Evolutionary conservation across 2,888 invertebrate species (phyloP).

Genomic region (Ormia ochracea): DNA sequence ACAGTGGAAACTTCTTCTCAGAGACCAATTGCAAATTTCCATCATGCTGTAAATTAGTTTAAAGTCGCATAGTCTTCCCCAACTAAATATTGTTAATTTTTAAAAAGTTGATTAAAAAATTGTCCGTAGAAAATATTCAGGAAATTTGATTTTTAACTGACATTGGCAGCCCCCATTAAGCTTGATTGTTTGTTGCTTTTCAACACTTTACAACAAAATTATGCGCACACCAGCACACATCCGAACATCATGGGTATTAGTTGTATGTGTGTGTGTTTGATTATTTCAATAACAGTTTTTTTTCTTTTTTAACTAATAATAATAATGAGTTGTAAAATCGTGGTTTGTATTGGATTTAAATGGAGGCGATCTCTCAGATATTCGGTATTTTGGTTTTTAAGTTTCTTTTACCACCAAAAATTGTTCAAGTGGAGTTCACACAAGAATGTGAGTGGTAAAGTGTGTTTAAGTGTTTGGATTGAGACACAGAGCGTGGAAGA

Average conservation of each 20-base stretch:
- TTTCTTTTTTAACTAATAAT: not conserved
- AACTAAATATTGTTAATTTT: too few relatives aligned
- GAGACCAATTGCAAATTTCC: too few relatives aligned
- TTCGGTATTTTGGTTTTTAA: not conserved
- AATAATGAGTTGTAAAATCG: slow-evolving; percentile 18
- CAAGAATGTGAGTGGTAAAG: not conserved
- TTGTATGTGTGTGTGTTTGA: not conserved
- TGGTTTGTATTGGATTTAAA: slow-evolving; percentile 14
- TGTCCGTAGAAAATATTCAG: too few relatives aligned
- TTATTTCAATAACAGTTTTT: not conserved
- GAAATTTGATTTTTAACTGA: too few relatives aligned
- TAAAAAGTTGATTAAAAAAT: too few relatives aligned
- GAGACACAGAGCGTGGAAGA: not conserved
- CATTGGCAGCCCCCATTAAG: too few relatives aligned
- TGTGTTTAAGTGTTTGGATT: slow-evolving; percentile 8
- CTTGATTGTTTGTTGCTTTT: slow-evolving; percentile 63
- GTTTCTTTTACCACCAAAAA: not conserved
- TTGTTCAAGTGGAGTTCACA: not conserved
- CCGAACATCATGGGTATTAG: not conserved
- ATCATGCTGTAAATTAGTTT: too few relatives aligned
- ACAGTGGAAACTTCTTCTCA: too few relatives aligned
- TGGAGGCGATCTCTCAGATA: not conserved
- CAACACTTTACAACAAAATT: slow-evolving; percentile 45
- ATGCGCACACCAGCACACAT: not conserved
- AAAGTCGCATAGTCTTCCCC: too few relatives aligned